Conservation (phyloP, 2,797 vertebrate genomes). For the Nothura maculosa region DNA sequence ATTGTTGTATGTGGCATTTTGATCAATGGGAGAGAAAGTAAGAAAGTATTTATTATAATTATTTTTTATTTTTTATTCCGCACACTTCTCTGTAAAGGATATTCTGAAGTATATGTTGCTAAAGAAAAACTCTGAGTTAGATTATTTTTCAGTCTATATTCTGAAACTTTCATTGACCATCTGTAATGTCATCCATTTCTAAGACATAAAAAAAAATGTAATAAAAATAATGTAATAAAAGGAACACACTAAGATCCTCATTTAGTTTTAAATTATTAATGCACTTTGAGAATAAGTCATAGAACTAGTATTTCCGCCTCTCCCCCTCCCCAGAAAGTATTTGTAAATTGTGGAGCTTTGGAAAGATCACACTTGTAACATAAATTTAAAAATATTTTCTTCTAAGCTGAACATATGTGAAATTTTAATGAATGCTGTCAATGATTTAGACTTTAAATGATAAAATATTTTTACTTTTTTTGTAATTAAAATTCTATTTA, state of each 20-base stretch:
- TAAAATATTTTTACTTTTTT: background rate
- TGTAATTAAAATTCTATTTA: background rate
- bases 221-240: too few species aligned
- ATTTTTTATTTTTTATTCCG: background rate
- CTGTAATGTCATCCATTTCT: background rate
- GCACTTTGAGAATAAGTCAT: background rate
- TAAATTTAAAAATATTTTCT: background rate
- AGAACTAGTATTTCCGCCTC: too few species aligned
- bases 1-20: background rate
- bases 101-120: background rate
- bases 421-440: background rate
- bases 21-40: background rate
- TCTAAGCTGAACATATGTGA: background rate
- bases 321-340: background rate
- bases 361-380: background rate
- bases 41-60: background rate
- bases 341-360: background rate
- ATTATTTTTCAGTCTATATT: background rate
- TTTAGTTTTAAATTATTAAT: background rate
- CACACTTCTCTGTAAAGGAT: background rate
- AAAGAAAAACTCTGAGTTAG: background rate
- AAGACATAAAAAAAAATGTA: background rate
- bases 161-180: background rate
- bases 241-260: background rate
- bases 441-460: background rate